Conservation (phyloP, 1,140 invertebrate genomes). For the Orchesella cincta region DNA sequence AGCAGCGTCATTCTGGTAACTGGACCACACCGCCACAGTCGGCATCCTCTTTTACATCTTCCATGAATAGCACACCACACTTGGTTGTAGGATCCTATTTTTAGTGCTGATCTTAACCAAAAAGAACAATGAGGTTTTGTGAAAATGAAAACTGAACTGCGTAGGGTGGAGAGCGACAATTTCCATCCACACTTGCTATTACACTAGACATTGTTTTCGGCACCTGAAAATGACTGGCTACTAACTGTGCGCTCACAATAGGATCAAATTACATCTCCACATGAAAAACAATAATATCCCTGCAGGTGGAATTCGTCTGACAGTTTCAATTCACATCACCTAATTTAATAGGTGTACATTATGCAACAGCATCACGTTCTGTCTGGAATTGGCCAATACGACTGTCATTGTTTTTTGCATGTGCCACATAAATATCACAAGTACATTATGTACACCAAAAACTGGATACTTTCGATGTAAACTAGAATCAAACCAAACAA, state of each 20-base stretch:
- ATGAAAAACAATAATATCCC: conserved; percentile 8
- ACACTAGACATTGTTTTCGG: neutral
- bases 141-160: neutral
- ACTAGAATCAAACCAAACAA: too few species aligned
- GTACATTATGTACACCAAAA: too few species aligned
- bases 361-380: conserved; percentile 7
- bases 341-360: conserved; percentile 1
- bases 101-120: neutral
- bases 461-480: too few species aligned
- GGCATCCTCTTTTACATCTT: neutral
- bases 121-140: neutral
- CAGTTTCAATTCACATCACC: conserved; percentile 34
- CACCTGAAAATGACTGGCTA: neutral
- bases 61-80: neutral
- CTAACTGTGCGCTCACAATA: conserved; percentile 4
- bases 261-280: conserved; percentile 10
- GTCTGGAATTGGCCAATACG: neutral
- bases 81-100: neutral
- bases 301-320: conserved; percentile 24
- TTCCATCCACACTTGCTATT: neutral
- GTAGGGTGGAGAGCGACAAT: neutral
- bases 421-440: too few species aligned
- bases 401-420: neutral
- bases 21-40: neutral
- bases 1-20: conserved; percentile 6